Evolutionary conservation across 2,888 invertebrate genomes (phyloP), one percentile per base, ranked within the genome.

Genomic region (Pecten maximus): DNA sequence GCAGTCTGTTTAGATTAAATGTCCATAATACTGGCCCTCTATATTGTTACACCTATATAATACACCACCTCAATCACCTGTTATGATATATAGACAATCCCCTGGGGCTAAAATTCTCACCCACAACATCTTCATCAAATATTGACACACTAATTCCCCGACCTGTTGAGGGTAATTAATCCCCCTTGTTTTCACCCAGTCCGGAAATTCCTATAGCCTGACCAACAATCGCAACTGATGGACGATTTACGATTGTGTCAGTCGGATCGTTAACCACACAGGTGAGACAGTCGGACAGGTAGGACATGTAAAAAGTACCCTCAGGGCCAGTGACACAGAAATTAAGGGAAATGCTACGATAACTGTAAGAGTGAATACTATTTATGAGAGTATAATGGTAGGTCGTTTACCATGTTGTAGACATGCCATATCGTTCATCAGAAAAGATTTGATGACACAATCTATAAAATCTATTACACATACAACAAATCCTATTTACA

Each of bases 161-260:
- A 48, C 48, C 48, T 48, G 48, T 48, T 48, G 48, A 48, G 54
- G 19, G 54, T 54, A 54, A 54, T 54, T 8, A 54, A 54, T 54
- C n/a, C 12, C 74, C 74, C 35, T 74, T 74, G 74, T 74, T 74
- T 74, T 74, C 74, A 74, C 74, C 74, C 35, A 35, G 28, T 74
- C 28, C 74, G 28, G 74, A 74, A 28, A 74, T 74, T 74, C 74
- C 35, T 74, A 74, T 23, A 2, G 16, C 74, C 74, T 74, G 74
- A 74, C 74, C 74, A 74, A 74, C 74, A 74, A 74, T 74, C 3
- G 35, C 35, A 35, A 74, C 8, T 74, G 74, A 74, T 74, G 6
- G 60, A 60, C 60, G 23, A 60, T 60, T 60, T 60, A 74, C 74
- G 35, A 3, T 74, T 8, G 35, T 74, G 74, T 74, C 74, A 74